phyloP scores from a whole-genome alignment of 1,140 invertebrate genomes.

The Aphidius ervi region DNA sequence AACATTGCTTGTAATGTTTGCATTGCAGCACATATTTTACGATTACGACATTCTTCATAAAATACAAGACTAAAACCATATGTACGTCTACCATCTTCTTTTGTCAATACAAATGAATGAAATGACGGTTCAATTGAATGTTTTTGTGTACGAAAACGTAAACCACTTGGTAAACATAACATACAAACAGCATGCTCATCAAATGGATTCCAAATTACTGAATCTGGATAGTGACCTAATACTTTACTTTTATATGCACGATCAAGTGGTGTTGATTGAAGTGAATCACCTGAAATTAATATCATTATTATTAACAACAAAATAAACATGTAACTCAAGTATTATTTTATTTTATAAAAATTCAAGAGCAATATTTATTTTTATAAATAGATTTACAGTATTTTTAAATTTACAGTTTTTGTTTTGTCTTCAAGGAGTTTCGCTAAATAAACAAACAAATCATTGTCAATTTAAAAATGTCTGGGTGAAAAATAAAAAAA shows the following conservation, averaged over 20 bases:
- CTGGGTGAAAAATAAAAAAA: no score
- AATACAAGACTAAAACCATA: conserved; percentile 94
- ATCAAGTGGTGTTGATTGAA: conserved; percentile 86
- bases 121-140: conserved; percentile 84
- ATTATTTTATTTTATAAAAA: no score
- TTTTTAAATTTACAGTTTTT: no score
- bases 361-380: no score
- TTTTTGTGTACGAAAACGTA: conserved; percentile 92
- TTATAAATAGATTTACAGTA: no score
- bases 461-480: no score
- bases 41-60: conserved; percentile 90
- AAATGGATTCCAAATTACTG: conserved; percentile 86
- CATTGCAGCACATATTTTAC: conserved; percentile 90
- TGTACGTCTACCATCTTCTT: conserved; percentile 89
- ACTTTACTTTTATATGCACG: conserved; percentile 92
- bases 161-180: conserved; percentile 90
- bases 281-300: conserved; percentile 69
- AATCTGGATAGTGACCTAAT: conserved; percentile 90
- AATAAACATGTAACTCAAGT: no score
- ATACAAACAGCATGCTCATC: conserved; percentile 93
- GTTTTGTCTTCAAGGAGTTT: no score
- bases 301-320: conserved; percentile 8
- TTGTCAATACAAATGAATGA: conserved; percentile 95
- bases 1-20: conserved; percentile 93
- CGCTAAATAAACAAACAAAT: no score